Evolutionary conservation across 1,140 invertebrate genomes (phyloP).

Genomic region (Drosophila takahashii): DNA sequence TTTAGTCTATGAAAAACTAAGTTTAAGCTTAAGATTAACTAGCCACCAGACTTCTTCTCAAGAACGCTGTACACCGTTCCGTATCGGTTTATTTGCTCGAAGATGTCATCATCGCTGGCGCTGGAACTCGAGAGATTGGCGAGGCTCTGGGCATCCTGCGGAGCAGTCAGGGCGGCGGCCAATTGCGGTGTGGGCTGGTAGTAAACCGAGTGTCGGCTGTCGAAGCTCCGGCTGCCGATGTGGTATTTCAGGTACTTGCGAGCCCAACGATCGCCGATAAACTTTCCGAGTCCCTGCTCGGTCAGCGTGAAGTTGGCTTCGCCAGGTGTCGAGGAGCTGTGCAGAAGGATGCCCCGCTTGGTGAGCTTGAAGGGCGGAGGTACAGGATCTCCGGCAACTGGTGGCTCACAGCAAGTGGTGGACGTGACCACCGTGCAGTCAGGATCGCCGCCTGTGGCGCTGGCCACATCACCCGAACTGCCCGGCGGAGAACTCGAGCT

Average conservation of each 20-base stretch:
- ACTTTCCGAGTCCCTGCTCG: conserved; percentile 45
- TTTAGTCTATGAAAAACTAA: conserved; percentile 27
- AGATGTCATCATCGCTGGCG: conserved; percentile 65
- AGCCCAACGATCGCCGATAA: conserved; percentile 63
- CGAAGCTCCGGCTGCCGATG: conserved; percentile 59
- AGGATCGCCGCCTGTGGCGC: conserved; percentile 22
- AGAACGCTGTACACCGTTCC: conserved; percentile 57
- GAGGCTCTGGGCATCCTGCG: conserved; percentile 13
- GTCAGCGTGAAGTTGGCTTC: conserved; percentile 53
- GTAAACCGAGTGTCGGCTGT: conserved; percentile 64
- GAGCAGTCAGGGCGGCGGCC: conserved; percentile 5
- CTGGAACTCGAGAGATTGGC: conserved; percentile 24
- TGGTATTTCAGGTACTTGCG: conserved; percentile 68
- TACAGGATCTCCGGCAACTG: not conserved
- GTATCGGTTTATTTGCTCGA: conserved; percentile 51
- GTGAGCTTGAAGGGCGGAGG: conserved; percentile 23
- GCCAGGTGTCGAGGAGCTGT: not conserved
- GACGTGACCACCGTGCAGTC: conserved; percentile 75
- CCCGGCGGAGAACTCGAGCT: not conserved
- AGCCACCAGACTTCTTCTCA: conserved; percentile 17
- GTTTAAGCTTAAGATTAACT: conserved; percentile 7
- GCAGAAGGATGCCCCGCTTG: conserved; percentile 64
- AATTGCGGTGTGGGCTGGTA: conserved; percentile 59
- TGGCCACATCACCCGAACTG: too few relatives aligned
- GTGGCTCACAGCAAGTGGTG: conserved; percentile 49